phyloP scores from a whole-genome alignment of 2,888 invertebrate genomes.

The Chloromyia formosa region DNA sequence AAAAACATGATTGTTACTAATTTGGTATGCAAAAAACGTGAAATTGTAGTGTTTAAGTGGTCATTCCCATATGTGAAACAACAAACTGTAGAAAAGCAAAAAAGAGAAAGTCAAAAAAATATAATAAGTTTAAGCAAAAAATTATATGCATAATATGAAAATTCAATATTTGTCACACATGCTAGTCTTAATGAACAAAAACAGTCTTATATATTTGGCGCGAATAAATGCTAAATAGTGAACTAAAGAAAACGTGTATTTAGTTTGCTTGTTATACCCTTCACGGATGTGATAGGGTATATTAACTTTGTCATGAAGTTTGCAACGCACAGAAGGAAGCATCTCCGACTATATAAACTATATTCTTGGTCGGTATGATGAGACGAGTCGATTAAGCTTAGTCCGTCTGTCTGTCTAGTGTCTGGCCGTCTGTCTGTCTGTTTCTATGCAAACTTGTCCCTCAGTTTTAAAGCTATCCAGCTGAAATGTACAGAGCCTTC shows the following conservation, averaged over 20 bases:
- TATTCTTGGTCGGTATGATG: too few relatives aligned
- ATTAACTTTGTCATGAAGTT: too few relatives aligned
- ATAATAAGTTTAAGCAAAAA: background rate
- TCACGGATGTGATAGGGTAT: too few relatives aligned
- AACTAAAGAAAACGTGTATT: background rate
- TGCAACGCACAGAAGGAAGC: too few relatives aligned
- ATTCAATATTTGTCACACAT: conserved; percentile 43
- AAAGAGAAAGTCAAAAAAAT: too few relatives aligned
- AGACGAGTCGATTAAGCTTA: too few relatives aligned
- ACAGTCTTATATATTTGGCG: conserved; percentile 26
- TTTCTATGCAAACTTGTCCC: too few relatives aligned
- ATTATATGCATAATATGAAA: conserved; percentile 1
- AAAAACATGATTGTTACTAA: background rate
- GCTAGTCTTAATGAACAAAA: conserved; percentile 46
- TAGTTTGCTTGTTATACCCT: background rate
- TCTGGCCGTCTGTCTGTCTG: too few relatives aligned
- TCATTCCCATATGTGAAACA: conserved; percentile 42
- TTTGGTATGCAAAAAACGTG: conserved; percentile 13
- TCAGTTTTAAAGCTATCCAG: too few relatives aligned
- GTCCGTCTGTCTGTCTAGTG: too few relatives aligned
- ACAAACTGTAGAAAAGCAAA: background rate
- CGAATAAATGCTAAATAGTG: conserved; percentile 28
- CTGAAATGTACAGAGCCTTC: too few relatives aligned
- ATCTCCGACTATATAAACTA: too few relatives aligned
- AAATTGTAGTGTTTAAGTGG: conserved; percentile 33